Evolutionary conservation across 2,113 vertebrate genomes (phyloP).

Genomic region (Xenopus borealis): DNA sequence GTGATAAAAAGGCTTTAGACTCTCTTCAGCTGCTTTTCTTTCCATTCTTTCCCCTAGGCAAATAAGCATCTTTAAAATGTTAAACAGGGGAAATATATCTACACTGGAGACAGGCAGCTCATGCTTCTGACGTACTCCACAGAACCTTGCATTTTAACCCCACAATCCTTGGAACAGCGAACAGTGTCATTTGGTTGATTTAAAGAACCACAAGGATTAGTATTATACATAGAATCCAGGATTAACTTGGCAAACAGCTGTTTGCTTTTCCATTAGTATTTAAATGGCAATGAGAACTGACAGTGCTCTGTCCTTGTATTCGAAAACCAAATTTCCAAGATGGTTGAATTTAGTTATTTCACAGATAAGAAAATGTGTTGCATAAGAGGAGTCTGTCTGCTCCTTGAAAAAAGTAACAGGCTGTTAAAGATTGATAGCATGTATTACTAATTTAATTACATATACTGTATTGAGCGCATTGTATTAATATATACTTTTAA

Average conservation of each 20-base stretch:
- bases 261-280: not conserved
- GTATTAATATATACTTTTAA: too few relatives aligned
- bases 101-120: not conserved
- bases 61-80: constrained; percentile 6
- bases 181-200: not conserved
- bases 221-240: not conserved
- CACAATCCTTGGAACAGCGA: not conserved
- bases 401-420: too few relatives aligned
- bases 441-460: too few relatives aligned
- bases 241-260: not conserved
- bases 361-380: not conserved
- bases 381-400: too few relatives aligned
- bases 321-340: not conserved
- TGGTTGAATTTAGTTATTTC: not conserved
- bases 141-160: not conserved
- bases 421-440: too few relatives aligned
- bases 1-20: constrained; percentile 4
- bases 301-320: not conserved
- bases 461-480: too few relatives aligned
- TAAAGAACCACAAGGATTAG: not conserved
- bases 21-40: not conserved
- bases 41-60: not conserved
- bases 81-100: not conserved
- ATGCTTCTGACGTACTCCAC: not conserved
- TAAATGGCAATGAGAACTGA: not conserved